Base-by-base conservation (phyloP, 23 tunicate genomes). In the Trididemnum clinides region DNA sequence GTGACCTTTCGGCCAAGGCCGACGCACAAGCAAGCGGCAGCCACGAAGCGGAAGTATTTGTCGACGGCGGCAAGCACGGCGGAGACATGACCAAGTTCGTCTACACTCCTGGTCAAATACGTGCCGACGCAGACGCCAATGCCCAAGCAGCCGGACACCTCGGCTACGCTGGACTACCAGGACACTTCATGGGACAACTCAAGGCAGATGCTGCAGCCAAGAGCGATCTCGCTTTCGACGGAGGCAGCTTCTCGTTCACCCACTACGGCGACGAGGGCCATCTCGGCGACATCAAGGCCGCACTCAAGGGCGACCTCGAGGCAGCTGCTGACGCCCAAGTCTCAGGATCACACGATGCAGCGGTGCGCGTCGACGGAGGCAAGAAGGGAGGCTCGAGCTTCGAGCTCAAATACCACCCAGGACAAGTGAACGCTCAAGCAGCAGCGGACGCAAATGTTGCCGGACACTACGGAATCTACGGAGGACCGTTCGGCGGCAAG, bases 11-110 rank as follows among this genome's bases (percentile, higher is more conserved):
- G 31, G 75, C 75, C 6, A 32, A 32, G 36, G 75, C 75, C 10
- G 75, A 3, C n/a, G 75, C 75, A 30, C 37, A 15, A 29, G 75
- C 75, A 66, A 66, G 37, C 37, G 75, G 75, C 75, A 66, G 75
- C 22, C 75, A 66, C 6, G 75, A 6, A 4, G 75, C 75, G 4
- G 75, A 66, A 36, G 36, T 66, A 10, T 28, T 28, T 6, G 75
- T 66, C 10, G 10, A 20, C 7, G 37, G 37, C 75, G 75, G 31
- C 75, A 37, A 20, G 10, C 37, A 37, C 37, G 12, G n/a, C 12
- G 75, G 37, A 66, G 10, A 15, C 30, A 5, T 29, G n/a, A 66
- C 75, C 75, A 32, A 66, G 75, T 29, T 32, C 25, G 37, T 66
- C 37, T 66, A 29, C 75, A 37, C 31, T 66, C 75, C 75, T 66